These are phyloP conservation scores for Heliconius charithonia DNA, from an alignment of 2,888 invertebrate species.

Conservation along the genomic window DNA sequence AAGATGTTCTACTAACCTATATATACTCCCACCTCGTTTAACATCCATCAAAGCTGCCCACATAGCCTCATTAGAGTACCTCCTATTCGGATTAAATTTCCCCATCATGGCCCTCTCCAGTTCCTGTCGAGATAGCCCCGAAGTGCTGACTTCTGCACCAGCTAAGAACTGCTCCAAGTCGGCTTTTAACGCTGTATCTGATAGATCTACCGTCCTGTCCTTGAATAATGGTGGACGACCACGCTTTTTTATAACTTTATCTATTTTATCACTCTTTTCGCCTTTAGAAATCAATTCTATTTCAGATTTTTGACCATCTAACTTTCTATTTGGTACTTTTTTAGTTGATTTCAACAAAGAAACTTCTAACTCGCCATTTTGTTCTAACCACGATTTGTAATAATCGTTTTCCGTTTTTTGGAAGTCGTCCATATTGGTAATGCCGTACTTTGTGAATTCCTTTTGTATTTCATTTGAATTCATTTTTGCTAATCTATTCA, in stretches of 20 bases:
- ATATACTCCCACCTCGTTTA: constrained; percentile 84
- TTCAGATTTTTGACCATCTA: constrained; percentile 69
- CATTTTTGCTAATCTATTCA: constrained; percentile 72
- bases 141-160: constrained; percentile 79
- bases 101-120: constrained; percentile 82
- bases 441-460: constrained; percentile 75
- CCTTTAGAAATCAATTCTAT: constrained; percentile 74
- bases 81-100: constrained; percentile 78
- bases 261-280: constrained; percentile 44
- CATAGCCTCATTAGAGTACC: constrained; percentile 82
- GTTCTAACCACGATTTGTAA: constrained; percentile 79
- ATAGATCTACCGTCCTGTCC: constrained; percentile 75
- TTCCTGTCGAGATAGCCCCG: constrained; percentile 77
- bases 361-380: constrained; percentile 79
- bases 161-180: constrained; percentile 80
- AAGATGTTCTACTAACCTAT: constrained; percentile 66
- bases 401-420: constrained; percentile 74
- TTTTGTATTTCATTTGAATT: constrained; percentile 70
- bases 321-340: constrained; percentile 46
- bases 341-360: constrained; percentile 62
- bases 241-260: constrained; percentile 66
- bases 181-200: constrained; percentile 76
- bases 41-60: constrained; percentile 85
- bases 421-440: constrained; percentile 65
- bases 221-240: constrained; percentile 78